Base-by-base conservation (phyloP, 2,113 vertebrate genomes). In the Aythya baeri region DNA sequence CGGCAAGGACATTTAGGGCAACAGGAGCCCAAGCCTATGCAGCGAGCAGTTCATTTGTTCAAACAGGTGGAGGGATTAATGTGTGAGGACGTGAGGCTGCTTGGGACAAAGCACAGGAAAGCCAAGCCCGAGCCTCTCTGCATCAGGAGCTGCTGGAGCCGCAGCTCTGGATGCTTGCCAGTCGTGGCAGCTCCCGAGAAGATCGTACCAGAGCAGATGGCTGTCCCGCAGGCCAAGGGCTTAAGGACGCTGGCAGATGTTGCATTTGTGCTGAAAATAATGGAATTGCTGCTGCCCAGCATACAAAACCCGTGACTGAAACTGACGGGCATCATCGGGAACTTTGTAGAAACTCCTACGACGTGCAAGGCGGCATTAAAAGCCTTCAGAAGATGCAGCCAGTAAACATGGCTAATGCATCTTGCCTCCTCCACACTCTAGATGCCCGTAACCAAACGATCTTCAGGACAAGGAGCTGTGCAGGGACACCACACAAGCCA, bases 121-220 rank as follows among this genome's bases (percentile, higher is more conserved):
- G 21, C 1, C 82, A 26, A 74, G 50, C 26, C 78, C 9, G 8
- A 92, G 36, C 31, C 34, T 73, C 59, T 89, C 84, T 84, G 59
- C 77, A 74, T 46, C 88, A 94, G 91, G 58, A 89, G 84, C 59
- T 81, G 71, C 87, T 21, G 52, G 29, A 77, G 43, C 73, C 6
- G 0, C 9, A 95, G 66, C 89, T 88, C 94, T 96, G 96, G 88
- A 73, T 4, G 4, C 43, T 34, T 82, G 96, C 91, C 96, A 96
- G 70, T 38, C 25, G 5, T 11, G 8, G 79, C 68, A 93, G 88
- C 81, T 83, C 72, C 82, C 0, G 1, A 96, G 94, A 89, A 86
- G 85, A 86, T 97, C 88, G 55, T 73, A 90, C 50, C 17, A 67
- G 38, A 93, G 58, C 92, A 97, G 91, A 92, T 34, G 34, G 93